A percentile compares a stretch with the other conserved stretches of the same genome.
These are phyloP conservation scores for Crotalus viridis DNA, from an alignment of 2,113 vertebrate genomes.

Conservation along the genomic window DNA sequence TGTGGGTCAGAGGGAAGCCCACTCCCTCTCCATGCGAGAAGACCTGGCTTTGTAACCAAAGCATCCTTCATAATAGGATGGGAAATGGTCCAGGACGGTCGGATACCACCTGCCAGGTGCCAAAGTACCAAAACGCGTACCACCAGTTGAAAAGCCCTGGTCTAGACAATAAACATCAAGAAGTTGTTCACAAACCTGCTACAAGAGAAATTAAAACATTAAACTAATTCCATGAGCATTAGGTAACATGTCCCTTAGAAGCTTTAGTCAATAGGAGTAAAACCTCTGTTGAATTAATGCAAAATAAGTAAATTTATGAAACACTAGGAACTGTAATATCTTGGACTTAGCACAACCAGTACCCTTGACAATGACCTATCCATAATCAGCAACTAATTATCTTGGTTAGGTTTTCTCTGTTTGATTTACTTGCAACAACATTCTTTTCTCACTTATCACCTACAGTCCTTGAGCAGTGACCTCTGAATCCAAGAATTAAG, in stretches of 20 bases:
- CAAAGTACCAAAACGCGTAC: no score
- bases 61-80: no score
- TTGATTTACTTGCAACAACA: not conserved
- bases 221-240: not conserved
- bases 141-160: no score
- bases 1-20: no score
- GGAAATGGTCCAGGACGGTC: no score
- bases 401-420: not conserved
- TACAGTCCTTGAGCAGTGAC: not conserved
- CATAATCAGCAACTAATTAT: not conserved
- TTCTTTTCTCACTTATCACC: not conserved
- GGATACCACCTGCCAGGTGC: no score
- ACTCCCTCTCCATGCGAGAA: no score
- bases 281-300: not conserved
- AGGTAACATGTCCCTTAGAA: not conserved
- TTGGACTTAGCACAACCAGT: rapidly evolving
- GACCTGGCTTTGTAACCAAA: no score
- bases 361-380: not conserved
- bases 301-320: not conserved
- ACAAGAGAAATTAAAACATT: not conserved
- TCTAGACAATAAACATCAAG: not conserved
- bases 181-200: not conserved
- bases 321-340: rapidly evolving
- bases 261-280: slow-evolving; percentile 8
- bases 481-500: not conserved